Base-by-base conservation (phyloP, 1,140 invertebrate species). In the Drosophila nikananu region DNA sequence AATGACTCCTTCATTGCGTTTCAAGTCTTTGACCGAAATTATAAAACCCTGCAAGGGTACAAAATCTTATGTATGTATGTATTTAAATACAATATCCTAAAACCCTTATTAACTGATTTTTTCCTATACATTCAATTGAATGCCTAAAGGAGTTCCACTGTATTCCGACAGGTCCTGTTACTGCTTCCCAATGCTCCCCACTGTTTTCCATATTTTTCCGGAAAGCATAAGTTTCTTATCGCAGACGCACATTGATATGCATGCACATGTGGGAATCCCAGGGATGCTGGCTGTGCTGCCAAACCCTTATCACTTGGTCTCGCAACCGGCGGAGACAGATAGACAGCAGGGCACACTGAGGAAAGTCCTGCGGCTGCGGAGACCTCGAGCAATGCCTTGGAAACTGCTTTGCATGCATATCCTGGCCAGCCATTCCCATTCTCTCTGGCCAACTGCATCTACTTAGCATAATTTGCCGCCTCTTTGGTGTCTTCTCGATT, bases 381-480 rank as follows among this genome's bases (percentile, higher is more conserved):
- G 39, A 59, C 32, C 48, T 17, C 35, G 65, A 23, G 51, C 57
- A 58, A 61, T 68, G 52, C 25, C 52, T 78, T 66, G 54, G 60
- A 60, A 77, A 66, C 64, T 63, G 72, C 78, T 90, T 65, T 67
- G 60, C 77, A 83, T 86, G 80, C 80, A 80, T 71, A 86, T 83
- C 71, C 77, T 60, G 54, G 42, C 54, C 42, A 57, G 58, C 52
- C 60, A 65, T 62, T 58, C 57, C 27, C 57, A 46, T 35, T 32
- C 19, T 42, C 48, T 65, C 27, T 49, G 67, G 51, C 77, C 79
- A 84, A 87, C 80, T 87, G 84, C 84, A 87, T 84, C 81, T 90
- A 78, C 71, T 87, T 87, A 87, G 84, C 84, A 87, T 87, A 87
- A 87, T 87, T 87, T 87, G 77, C 67, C 63, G 77, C 68, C 86